Evolutionary conservation across 2,113 vertebrate genomes (phyloP), one percentile per base, ranked within the genome.

Genomic region (Eurystomus gularis): DNA sequence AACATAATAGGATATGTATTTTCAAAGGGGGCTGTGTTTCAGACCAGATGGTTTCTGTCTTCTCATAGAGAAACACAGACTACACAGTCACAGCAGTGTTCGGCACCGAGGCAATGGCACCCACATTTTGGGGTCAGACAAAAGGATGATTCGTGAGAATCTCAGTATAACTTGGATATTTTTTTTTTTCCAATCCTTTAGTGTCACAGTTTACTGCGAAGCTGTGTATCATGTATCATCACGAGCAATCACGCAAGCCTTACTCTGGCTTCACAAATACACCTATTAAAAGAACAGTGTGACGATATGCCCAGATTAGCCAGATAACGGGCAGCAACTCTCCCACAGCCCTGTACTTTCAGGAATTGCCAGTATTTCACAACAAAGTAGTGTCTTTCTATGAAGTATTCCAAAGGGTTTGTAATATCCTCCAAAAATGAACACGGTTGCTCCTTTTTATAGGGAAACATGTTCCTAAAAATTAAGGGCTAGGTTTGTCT

Each of bases 1-100:
- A 97, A 97, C 97, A 98, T 98, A 98, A 98, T 97, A 96, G 97
- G 95, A 96, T 97, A 98, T 97, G 97, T 97, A 98, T 97, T 98
- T 98, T 98, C 98, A 98, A 98, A 98, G 97, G 95, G 94, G 97
- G 96, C 97, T 98, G 97, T 98, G 98, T 98, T 98, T 97, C 97
- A 96, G 97, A 97, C 95, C 98, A 98, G 98, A 98, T 98, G 98
- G 98, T 98, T 98, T 98, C 97, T 98, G 98, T 98, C 98, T 98
- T 96, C 98, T 97, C 91, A 9, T 77, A 86, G 97, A 97, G 97
- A 98, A 97, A 97, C 97, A 93, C 97, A 94, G 96, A 97, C 97
- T 97, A 96, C 97, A 98, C 98, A 98, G 98, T 98, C 93, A 54
- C 96, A 92, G 97, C 97, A 98, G 97, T 98, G 97, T 98, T 98